Evolutionary conservation across 2,113 vertebrate species (phyloP).

Genomic region (Oreochromis spilurus): DNA sequence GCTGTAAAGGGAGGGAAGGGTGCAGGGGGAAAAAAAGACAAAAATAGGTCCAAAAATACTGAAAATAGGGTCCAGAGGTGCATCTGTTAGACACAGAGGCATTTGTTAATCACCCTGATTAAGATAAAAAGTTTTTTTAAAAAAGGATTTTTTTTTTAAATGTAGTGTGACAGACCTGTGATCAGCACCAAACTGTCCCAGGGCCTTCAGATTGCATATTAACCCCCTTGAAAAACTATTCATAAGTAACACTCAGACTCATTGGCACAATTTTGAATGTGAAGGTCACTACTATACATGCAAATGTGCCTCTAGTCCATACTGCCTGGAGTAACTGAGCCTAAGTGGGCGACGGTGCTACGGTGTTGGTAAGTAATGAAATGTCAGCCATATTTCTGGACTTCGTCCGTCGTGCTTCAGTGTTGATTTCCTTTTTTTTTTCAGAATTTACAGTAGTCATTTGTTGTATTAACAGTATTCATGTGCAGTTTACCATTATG

Average conservation of each 20-base stretch:
- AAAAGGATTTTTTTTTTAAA: not conserved
- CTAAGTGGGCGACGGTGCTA: not conserved
- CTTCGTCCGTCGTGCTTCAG: rapidly evolving
- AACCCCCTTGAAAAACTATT: not conserved
- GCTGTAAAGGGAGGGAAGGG: not conserved
- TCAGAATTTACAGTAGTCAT: not conserved
- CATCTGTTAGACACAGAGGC: not conserved
- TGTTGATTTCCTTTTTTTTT: not conserved
- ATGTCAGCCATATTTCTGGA: not conserved
- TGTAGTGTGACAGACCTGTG: not conserved
- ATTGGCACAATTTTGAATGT: not conserved
- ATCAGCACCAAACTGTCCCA: not conserved
- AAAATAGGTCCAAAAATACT: not conserved
- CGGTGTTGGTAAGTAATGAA: not conserved
- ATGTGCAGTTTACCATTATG: not conserved
- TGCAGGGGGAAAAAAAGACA: rapidly evolving
- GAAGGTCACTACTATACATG: not conserved
- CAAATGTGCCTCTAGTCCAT: not conserved
- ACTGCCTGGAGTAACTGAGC: not conserved
- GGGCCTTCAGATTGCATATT: not conserved
- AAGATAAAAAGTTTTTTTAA: not conserved
- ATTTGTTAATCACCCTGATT: not conserved
- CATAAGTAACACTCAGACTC: not conserved
- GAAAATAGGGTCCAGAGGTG: not conserved
- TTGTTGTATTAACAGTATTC: not conserved